phyloP scores from a whole-genome alignment of 2,888 invertebrate species.

The Pristionchus entomophagus region DNA sequence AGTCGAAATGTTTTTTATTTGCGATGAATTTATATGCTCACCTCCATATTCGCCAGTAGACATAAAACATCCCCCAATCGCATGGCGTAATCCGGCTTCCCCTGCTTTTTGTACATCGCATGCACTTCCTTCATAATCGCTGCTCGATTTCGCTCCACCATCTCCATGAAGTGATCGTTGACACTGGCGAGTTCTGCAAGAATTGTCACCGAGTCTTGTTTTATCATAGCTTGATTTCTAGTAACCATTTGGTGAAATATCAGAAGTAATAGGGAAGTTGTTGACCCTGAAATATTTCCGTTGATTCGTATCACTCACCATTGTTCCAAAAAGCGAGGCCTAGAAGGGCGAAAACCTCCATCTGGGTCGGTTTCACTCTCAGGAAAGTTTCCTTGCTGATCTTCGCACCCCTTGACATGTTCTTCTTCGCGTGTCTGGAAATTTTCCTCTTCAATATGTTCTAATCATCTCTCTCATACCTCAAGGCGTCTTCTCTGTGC shows the following conservation, averaged over 20 bases:
- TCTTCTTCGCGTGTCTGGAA: neutral
- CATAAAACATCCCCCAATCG: neutral
- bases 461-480: neutral
- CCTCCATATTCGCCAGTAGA: neutral
- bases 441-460: neutral
- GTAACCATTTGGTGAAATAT: too few species aligned
- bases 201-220: too few species aligned
- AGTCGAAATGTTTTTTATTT: neutral
- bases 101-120: neutral
- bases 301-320: neutral
- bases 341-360: neutral
- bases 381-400: neutral
- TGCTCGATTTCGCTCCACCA: neutral
- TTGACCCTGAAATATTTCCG: too few species aligned
- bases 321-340: neutral
- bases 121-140: neutral
- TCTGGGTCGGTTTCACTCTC: neutral
- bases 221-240: neutral
- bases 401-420: neutral
- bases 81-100: neutral
- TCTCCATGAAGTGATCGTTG: neutral
- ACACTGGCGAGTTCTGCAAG: neutral
- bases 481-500: neutral
- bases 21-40: neutral
- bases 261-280: too few species aligned